phyloP scores from a whole-genome alignment of 1,140 invertebrate genomes.

The Bombus cullumanus region DNA sequence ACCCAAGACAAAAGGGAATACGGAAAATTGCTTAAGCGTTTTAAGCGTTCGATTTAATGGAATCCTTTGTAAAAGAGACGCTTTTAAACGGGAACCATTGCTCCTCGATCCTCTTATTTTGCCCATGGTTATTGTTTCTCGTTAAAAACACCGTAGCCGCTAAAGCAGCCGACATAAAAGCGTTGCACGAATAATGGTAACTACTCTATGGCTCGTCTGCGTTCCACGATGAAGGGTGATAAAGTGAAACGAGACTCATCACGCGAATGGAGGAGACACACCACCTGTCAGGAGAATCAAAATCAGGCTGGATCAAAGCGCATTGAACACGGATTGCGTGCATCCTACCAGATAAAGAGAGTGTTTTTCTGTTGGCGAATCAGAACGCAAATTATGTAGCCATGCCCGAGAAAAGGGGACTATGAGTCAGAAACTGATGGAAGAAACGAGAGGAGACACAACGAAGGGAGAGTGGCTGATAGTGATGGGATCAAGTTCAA shows the following conservation, averaged over 20 bases:
- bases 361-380: constrained; percentile 45
- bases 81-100: constrained; percentile 18
- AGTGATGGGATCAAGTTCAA: neutral
- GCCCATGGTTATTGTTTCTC: constrained; percentile 32
- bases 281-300: constrained; percentile 56
- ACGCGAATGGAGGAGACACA: constrained; percentile 57
- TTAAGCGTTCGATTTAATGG: constrained; percentile 9
- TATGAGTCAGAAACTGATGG: neutral
- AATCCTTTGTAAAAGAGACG: constrained; percentile 16
- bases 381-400: constrained; percentile 32
- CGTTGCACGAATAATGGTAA: constrained; percentile 44
- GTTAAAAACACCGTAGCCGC: constrained; percentile 37
- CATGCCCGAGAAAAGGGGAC: neutral
- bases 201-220: constrained; percentile 6
- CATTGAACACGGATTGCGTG: constrained; percentile 17
- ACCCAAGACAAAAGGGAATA: neutral
- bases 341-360: constrained; percentile 47
- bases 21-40: neutral
- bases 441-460: neutral
- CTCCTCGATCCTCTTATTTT: constrained; percentile 24
- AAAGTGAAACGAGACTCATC: constrained; percentile 66
- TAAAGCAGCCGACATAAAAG: constrained; percentile 50
- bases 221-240: constrained; percentile 51
- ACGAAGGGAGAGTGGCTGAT: neutral
- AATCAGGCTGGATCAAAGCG: constrained; percentile 64